Evolutionary conservation across 2,888 invertebrate genomes (phyloP).

Genomic region (Pyralis farinalis): DNA sequence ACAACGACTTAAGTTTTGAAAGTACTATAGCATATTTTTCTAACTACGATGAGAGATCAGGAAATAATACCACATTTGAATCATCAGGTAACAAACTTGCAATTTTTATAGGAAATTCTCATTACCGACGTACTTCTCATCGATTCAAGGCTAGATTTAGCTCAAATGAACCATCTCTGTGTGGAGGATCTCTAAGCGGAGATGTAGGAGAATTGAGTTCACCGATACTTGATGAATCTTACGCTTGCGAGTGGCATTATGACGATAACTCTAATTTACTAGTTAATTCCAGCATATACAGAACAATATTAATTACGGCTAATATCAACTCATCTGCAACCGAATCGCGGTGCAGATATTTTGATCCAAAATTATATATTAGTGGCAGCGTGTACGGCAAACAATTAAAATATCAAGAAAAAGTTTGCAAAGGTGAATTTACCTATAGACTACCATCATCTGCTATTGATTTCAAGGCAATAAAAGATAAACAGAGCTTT

Average conservation of each 20-base stretch:
- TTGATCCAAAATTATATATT: conserved; percentile 44
- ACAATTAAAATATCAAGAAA: not conserved
- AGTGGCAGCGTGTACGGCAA: conserved; percentile 1
- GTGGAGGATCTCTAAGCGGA: conserved; percentile 52
- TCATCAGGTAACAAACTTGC: conserved; percentile 84
- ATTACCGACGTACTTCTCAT: conserved; percentile 56
- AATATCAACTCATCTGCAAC: conserved; percentile 39
- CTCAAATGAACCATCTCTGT: conserved; percentile 77
- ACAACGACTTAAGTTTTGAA: conserved; percentile 74
- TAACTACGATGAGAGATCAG: conserved; percentile 31
- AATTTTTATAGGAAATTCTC: conserved; percentile 78
- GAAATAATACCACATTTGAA: conserved; percentile 53
- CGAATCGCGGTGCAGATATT: conserved; percentile 37
- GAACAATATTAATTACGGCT: conserved; percentile 42
- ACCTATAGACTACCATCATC: conserved; percentile 48
- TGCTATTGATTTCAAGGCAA: conserved; percentile 39
- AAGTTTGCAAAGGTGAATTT: conserved; percentile 29
- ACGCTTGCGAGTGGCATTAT: conserved; percentile 57
- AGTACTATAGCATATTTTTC: conserved; percentile 54
- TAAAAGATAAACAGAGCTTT: conserved; percentile 29
- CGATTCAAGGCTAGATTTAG: conserved; percentile 87
- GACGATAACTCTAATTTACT: conserved; percentile 19
- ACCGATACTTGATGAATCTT: conserved; percentile 44
- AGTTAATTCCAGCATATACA: conserved; percentile 26
- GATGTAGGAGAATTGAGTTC: conserved; percentile 42